Evolutionary conservation across 2,888 invertebrate genomes (phyloP).

Genomic region (Watsonalla binaria): DNA sequence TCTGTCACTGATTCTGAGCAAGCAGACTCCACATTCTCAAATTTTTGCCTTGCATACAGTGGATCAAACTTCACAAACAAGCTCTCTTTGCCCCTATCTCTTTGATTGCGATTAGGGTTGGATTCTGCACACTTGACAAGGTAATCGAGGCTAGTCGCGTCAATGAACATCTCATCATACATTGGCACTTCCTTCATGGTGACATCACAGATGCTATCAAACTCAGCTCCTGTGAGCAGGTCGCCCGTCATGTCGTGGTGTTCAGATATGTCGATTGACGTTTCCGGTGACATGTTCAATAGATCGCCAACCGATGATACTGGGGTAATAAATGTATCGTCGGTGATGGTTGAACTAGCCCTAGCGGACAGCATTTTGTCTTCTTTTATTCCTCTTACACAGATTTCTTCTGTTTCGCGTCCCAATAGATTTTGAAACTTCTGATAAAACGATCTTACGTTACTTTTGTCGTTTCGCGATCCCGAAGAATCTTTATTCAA

Average conservation of each 20-base stretch:
- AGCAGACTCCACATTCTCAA: slow-evolving; percentile 26
- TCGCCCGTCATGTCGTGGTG: slow-evolving; percentile 49
- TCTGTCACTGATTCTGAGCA: slow-evolving; percentile 38
- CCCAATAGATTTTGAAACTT: slow-evolving; percentile 47
- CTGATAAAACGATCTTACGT: slow-evolving; percentile 41
- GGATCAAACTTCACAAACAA: slow-evolving; percentile 83
- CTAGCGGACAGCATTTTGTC: slow-evolving; percentile 47
- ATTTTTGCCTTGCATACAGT: slow-evolving; percentile 53
- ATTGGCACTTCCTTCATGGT: slow-evolving; percentile 62
- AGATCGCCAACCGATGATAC: slow-evolving; percentile 61
- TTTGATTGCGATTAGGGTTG: slow-evolving; percentile 43
- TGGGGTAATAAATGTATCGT: slow-evolving; percentile 57
- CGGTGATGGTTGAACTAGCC: slow-evolving; percentile 41
- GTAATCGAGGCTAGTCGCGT: slow-evolving; percentile 78
- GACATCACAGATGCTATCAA: slow-evolving; percentile 63
- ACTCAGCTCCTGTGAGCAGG: slow-evolving; percentile 59
- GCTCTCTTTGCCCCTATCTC: slow-evolving; percentile 78
- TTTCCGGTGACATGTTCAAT: slow-evolving; percentile 59
- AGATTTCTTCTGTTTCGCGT: slow-evolving; percentile 21
- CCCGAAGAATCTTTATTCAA: slow-evolving; percentile 29
- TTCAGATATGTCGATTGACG: slow-evolving; percentile 27
- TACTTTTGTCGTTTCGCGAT: slow-evolving; percentile 33
- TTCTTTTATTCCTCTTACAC: slow-evolving; percentile 6
- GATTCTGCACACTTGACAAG: slow-evolving; percentile 69
- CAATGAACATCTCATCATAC: slow-evolving; percentile 72